Evolutionary conservation across 2,888 invertebrate species (phyloP).

Genomic region (Lacanobia oleracea): DNA sequence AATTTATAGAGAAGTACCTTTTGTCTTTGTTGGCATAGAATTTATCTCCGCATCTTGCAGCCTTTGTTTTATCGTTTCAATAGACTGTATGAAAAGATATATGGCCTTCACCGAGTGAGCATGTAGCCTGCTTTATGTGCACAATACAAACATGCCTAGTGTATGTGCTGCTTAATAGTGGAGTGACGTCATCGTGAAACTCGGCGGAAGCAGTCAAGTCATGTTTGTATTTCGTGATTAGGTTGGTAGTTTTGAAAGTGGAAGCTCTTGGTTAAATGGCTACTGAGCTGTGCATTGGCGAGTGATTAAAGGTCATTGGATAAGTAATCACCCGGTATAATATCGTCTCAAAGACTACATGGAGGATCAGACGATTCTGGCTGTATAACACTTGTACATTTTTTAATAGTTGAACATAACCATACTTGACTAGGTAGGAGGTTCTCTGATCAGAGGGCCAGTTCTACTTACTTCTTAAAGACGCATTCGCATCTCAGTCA

Average conservation of each 20-base stretch:
- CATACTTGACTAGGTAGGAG: neutral
- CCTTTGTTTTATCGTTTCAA: slow-evolving; percentile 66
- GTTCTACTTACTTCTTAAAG: no score
- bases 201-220: slow-evolving; percentile 3
- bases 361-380: neutral
- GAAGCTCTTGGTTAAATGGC: neutral
- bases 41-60: slow-evolving; percentile 64
- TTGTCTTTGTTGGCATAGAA: slow-evolving; percentile 44
- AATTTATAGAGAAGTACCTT: slow-evolving; percentile 57
- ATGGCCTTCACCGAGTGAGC: slow-evolving; percentile 45
- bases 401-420: neutral
- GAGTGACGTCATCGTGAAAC: slow-evolving; percentile 35
- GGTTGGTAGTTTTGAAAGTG: slow-evolving; percentile 11
- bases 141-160: slow-evolving; percentile 27
- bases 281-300: neutral
- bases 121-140: slow-evolving; percentile 45
- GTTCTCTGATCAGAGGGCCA: no score
- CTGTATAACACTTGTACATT: neutral
- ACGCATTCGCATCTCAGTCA: no score
- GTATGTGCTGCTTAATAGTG: slow-evolving; percentile 18
- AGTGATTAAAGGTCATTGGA: neutral
- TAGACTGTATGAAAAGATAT: slow-evolving; percentile 63
- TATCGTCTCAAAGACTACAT: neutral
- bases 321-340: neutral
- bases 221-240: slow-evolving; percentile 28